phyloP scores from a whole-genome alignment of 1,140 invertebrate species.

The Dryas iulia region DNA sequence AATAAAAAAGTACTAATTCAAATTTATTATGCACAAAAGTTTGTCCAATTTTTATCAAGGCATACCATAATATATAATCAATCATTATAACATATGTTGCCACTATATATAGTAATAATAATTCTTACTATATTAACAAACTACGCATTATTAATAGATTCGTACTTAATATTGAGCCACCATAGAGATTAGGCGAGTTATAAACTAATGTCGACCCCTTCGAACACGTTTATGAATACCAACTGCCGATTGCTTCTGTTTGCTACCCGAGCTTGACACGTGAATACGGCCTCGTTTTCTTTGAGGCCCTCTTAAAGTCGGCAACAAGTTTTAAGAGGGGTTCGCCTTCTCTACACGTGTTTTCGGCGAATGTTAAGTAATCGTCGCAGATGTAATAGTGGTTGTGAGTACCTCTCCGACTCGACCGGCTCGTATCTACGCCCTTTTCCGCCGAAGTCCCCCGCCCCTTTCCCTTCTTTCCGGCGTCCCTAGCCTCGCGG shows the following conservation, averaged over 20 bases:
- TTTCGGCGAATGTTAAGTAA: constrained; percentile 26
- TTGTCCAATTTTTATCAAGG: too few species aligned
- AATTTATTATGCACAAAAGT: too few species aligned
- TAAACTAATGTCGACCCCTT: not conserved
- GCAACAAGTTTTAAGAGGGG: constrained; percentile 29
- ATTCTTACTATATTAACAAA: too few species aligned
- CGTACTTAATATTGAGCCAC: not conserved
- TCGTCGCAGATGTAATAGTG: constrained; percentile 33
- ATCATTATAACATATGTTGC: too few species aligned
- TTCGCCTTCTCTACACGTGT: constrained; percentile 29
- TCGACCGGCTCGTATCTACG: constrained; percentile 26
- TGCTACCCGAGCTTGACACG: not conserved
- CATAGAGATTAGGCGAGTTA: not conserved
- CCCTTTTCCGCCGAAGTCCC: constrained; percentile 25
- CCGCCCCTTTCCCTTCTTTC: constrained; percentile 13
- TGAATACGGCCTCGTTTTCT: constrained; percentile 17
- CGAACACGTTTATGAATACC: not conserved
- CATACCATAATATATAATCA: too few species aligned
- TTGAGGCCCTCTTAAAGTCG: constrained; percentile 12
- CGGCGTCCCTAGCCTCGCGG: constrained; percentile 11
- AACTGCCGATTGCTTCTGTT: not conserved
- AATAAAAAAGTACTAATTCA: not conserved
- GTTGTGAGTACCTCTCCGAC: constrained; percentile 21
- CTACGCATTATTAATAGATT: too few species aligned
- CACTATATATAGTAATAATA: too few species aligned